A percentile compares a stretch with the other conserved stretches of the same genome.
These are phyloP conservation scores for Epinephelus coioides DNA, from an alignment of 2,797 vertebrate species.

Conservation along the genomic window DNA sequence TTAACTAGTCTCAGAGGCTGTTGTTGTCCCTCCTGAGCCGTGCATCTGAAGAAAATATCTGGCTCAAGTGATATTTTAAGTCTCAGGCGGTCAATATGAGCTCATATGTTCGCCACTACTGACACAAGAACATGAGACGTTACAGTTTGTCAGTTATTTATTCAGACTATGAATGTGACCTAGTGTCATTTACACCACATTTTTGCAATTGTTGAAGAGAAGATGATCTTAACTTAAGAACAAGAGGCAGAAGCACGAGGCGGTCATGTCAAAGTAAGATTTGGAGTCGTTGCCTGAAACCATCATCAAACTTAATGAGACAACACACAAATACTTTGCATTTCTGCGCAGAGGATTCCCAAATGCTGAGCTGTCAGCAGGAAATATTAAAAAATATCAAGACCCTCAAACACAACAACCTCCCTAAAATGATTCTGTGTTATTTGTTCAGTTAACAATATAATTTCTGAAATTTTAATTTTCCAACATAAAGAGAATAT, in stretches of 20 bases:
- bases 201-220: neutral
- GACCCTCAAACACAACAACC: neutral
- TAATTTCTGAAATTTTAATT: neutral
- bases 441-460: neutral
- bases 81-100: neutral
- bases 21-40: conserved; percentile 22
- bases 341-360: neutral
- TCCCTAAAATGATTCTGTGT: neutral
- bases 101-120: neutral
- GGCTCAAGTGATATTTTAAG: neutral
- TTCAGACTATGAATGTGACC: neutral
- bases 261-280: neutral
- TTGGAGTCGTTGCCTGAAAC: neutral
- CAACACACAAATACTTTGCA: neutral
- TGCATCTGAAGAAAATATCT: conserved; percentile 7
- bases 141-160: neutral
- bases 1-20: conserved; percentile 54
- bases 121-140: neutral
- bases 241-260: neutral
- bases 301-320: neutral
- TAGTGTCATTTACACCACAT: neutral
- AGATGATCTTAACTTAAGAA: neutral
- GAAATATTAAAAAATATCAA: neutral
- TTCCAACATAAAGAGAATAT: neutral
- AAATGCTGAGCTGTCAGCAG: neutral